Conservation (phyloP, 2,797 vertebrate genomes). For the Sciurus vulgaris region DNA sequence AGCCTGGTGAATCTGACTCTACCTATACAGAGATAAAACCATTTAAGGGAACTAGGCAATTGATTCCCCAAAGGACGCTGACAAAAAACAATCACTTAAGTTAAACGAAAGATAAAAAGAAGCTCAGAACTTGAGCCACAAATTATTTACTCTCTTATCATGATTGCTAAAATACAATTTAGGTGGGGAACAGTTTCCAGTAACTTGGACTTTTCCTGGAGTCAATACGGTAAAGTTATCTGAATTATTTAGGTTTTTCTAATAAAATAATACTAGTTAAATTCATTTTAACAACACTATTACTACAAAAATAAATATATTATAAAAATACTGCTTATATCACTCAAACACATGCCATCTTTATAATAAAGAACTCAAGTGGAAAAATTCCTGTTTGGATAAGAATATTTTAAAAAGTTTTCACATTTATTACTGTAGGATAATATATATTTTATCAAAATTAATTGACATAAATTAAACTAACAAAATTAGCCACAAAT, state of each 20-base stretch:
- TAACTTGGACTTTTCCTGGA: not conserved
- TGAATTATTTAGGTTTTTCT: not conserved
- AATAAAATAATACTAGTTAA: not conserved
- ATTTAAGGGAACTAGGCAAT: constrained; percentile 25
- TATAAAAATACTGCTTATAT: constrained; percentile 11
- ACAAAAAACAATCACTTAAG: constrained; percentile 52
- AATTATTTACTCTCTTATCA: constrained; percentile 33
- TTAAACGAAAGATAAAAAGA: constrained; percentile 43
- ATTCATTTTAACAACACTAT: constrained; percentile 37
- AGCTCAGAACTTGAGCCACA: not conserved
- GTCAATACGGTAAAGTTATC: not conserved
- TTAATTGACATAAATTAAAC: not conserved
- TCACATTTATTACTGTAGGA: not conserved
- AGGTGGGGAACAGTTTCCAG: not conserved
- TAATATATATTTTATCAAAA: constrained; percentile 32
- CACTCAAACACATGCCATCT: not conserved
- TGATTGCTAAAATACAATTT: constrained; percentile 38
- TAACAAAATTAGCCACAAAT: constrained; percentile 15
- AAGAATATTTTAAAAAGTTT: not conserved
- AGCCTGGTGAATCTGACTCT: constrained; percentile 5
- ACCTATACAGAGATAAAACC: constrained; percentile 42
- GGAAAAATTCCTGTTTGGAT: not conserved
- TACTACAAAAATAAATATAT: not conserved
- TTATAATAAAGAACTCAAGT: constrained; percentile 7
- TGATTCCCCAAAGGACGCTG: not conserved